Conservation (phyloP, 2,888 invertebrate species). For the Beris chalybata region DNA sequence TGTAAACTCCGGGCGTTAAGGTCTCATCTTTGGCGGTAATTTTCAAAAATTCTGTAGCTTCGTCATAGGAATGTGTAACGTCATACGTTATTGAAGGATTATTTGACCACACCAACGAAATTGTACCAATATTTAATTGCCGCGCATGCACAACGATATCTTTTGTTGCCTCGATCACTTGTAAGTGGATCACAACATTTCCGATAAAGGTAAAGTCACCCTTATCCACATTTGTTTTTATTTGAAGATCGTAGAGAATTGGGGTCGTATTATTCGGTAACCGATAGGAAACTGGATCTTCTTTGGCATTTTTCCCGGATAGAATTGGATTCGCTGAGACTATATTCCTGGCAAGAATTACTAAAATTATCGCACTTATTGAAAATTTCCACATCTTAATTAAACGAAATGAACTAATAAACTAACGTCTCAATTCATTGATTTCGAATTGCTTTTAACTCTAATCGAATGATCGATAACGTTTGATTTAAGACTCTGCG, state of each 20-base stretch:
- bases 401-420: conserved; percentile 7
- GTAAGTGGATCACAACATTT: conserved; percentile 44
- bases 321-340: background rate
- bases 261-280: conserved; percentile 62
- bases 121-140: conserved; percentile 41
- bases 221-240: conserved; percentile 47
- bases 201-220: conserved; percentile 46
- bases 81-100: background rate
- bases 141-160: conserved; percentile 47
- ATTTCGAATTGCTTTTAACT: too few species aligned
- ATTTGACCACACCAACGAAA: conserved; percentile 38
- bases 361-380: background rate
- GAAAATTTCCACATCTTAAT: conserved; percentile 7
- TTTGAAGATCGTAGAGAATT: conserved; percentile 56
- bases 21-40: background rate
- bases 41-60: conserved; percentile 46
- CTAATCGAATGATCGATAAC: too few species aligned
- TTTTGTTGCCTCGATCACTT: conserved; percentile 40
- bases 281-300: conserved; percentile 47
- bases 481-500: too few species aligned
- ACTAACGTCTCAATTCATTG: background rate
- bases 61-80: background rate
- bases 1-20: conserved; percentile 53
- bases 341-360: background rate
- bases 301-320: background rate